phyloP scores from a whole-genome alignment of 2,797 vertebrate species.

The Oreortyx pictus region DNA sequence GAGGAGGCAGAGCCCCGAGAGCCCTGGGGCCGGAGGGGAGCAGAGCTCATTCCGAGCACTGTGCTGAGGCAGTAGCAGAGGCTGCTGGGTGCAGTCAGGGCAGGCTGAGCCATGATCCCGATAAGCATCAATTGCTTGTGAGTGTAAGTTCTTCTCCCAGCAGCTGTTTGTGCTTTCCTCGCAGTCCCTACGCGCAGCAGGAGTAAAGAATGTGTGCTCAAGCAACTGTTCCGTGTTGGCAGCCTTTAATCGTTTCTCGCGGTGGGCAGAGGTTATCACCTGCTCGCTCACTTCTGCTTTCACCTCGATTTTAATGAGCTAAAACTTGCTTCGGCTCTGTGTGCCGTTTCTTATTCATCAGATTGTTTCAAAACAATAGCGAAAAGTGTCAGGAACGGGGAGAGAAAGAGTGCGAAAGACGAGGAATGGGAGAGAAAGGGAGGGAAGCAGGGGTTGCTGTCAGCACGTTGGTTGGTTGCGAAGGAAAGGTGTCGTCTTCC shows the following conservation, averaged over 20 bases:
- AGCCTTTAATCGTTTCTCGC: too few species aligned
- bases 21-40: not conserved
- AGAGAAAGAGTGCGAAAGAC: too few species aligned
- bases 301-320: not conserved
- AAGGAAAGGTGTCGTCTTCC: too few species aligned
- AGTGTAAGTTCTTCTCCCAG: too few species aligned
- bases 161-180: not conserved
- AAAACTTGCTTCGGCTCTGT: not conserved
- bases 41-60: too few species aligned
- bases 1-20: not conserved
- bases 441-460: not conserved
- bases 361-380: not conserved
- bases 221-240: not conserved
- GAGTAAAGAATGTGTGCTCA: not conserved
- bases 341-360: accelerated
- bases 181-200: too few species aligned
- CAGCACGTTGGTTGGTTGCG: not conserved
- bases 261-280: not conserved
- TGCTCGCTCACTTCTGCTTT: not conserved
- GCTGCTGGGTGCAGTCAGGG: not conserved
- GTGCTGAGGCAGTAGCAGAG: too few species aligned
- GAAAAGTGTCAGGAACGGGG: not conserved
- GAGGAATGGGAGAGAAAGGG: not conserved
- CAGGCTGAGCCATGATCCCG: not conserved
- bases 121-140: not conserved